These are phyloP conservation scores for Mesembrinibis cayennensis DNA, from an alignment of 2,113 vertebrate genomes.

Conservation along the genomic window DNA sequence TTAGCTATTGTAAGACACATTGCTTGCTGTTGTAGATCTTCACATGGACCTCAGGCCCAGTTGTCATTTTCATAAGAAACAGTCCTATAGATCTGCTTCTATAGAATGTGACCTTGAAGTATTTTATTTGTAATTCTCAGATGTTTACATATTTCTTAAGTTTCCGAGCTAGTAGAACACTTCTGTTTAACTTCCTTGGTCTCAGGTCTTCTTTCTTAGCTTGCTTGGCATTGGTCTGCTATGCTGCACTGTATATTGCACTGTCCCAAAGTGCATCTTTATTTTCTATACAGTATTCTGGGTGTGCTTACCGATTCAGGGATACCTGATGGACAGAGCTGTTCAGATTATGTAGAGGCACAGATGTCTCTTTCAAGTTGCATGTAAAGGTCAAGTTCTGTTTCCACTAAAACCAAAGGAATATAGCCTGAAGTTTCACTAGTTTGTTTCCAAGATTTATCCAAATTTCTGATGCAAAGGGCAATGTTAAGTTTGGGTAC, in stretches of 20 bases:
- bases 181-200: neutral
- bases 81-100: neutral
- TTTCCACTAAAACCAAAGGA: neutral
- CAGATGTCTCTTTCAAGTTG: neutral
- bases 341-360: neutral
- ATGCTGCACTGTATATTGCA: neutral
- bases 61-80: neutral
- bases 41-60: neutral
- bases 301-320: neutral
- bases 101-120: neutral
- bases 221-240: neutral
- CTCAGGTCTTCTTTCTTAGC: neutral
- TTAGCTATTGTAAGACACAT: neutral
- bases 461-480: neutral
- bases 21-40: neutral
- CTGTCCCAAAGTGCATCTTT: neutral
- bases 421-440: neutral
- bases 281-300: neutral
- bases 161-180: neutral
- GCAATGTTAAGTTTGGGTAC: neutral
- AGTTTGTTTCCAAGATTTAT: neutral
- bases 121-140: neutral
- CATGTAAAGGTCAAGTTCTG: neutral
- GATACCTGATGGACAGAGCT: neutral
- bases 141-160: neutral